These are phyloP conservation scores for Heliconius aoede DNA, from an alignment of 2,888 invertebrate genomes.

Conservation along the genomic window DNA sequence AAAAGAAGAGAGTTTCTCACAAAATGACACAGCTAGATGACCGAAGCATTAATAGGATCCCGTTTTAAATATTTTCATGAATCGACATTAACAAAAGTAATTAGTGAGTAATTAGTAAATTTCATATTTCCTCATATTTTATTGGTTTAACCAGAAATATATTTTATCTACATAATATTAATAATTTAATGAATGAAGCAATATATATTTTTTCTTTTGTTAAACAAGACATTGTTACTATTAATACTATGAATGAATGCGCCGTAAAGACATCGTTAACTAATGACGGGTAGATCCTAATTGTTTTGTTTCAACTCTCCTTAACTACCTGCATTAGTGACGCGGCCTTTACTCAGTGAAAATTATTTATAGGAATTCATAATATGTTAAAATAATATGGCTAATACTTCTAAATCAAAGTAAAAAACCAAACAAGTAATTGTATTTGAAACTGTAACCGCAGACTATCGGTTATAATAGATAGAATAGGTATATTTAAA, in stretches of 20 bases:
- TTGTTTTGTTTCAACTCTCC: conserved; percentile 6
- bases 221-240: neutral
- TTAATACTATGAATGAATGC: conserved; percentile 14
- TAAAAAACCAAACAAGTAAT: no score
- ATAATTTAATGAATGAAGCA: neutral
- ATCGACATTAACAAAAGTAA: no score
- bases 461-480: no score
- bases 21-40: no score
- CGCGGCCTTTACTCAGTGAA: neutral
- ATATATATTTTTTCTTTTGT: no score
- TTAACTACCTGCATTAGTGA: conserved; percentile 12
- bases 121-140: neutral
- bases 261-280: conserved; percentile 3
- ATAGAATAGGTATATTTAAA: neutral
- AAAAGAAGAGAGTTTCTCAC: no score
- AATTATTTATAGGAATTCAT: no score
- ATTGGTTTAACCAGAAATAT: neutral
- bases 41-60: no score
- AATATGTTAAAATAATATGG: no score
- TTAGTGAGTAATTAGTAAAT: neutral
- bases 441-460: no score
- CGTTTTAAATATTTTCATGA: no score
- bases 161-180: neutral
- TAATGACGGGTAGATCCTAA: conserved; percentile 22
- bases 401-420: no score